Evolutionary conservation across 2,888 invertebrate species (phyloP).

Genomic region (Himalopsyche japonica): DNA sequence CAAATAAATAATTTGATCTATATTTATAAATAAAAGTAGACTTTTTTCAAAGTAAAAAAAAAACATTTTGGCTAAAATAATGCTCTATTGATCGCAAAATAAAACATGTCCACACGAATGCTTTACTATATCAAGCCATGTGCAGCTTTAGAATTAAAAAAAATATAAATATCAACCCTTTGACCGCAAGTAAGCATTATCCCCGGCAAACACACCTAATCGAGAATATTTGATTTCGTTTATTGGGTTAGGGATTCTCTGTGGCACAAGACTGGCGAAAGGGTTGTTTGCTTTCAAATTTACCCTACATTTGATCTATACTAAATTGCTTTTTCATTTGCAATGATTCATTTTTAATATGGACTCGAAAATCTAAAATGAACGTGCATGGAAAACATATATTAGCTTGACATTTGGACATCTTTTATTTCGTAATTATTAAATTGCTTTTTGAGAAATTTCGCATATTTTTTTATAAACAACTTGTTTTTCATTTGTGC

Average conservation of each 20-base stretch:
- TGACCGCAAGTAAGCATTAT: background rate
- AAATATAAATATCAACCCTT: background rate
- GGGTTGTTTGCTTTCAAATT: background rate
- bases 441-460: too few relatives aligned
- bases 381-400: background rate
- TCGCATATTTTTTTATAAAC: too few relatives aligned
- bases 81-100: too few relatives aligned
- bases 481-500: too few relatives aligned
- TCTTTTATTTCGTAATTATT: too few relatives aligned
- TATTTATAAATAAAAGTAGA: too few relatives aligned
- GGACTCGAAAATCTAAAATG: background rate
- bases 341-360: background rate
- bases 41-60: too few relatives aligned
- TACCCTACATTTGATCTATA: background rate
- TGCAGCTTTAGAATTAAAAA: too few relatives aligned
- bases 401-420: background rate
- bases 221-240: background rate
- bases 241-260: background rate
- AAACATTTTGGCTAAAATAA: too few relatives aligned
- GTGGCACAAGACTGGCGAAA: background rate
- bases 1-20: too few relatives aligned
- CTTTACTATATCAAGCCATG: too few relatives aligned
- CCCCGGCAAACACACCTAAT: background rate
- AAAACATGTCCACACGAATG: too few relatives aligned
- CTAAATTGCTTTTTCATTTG: background rate